Evolutionary conservation across 2,113 vertebrate genomes (phyloP), one percentile per base, ranked within the genome.

Genomic region (Thinocorus orbignyianus): DNA sequence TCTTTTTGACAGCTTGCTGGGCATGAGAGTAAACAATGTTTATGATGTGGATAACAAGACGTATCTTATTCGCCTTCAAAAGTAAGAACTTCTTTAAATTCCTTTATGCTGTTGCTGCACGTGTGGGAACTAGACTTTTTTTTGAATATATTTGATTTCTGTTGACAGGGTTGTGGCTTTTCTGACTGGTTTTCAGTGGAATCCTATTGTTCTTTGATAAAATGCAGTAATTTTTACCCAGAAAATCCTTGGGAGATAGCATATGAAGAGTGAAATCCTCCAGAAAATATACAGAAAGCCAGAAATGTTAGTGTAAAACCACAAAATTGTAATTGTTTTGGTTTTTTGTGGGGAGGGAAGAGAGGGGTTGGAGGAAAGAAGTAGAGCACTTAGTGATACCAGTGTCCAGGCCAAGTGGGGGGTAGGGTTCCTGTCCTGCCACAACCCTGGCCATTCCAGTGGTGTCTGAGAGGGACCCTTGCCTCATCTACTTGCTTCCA

Each of bases 41-140:
- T 99, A 99, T 52, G 99, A 99, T 97, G 99, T 99, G 97, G 99
- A 99, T 97, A 99, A 97, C 69, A 99, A 99, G 98, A 99, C 99
- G 0, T 99, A 99, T 42, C 99, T 99, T 82, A 99, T 99, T 91
- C 99, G 99, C 42, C 98, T 99, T 28, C 99, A 99, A 77, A 99
- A 99, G 99, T 99, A 98, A 99, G 99, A 76, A 25, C 35, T 42
- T 3, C 62, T 88, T 68, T 41, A 22, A 14, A 37, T 41, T 35
- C 30, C 76, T 60, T 46, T 26, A 12, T 86, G 9, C 39, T 81
- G 10, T 54, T 26, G 6, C 26, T 72, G 41, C 55, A 3, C 13
- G 17, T 35, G 30, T 42, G 78, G 52, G 68, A 93, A 49, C 1
- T 22, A 22, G 58, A 4, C 46, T 16, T 69, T 41, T 41, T 66